Evolutionary conservation across 37 sponge, comb jelly and placozoan genomes (phyloP), one percentile per base, ranked within the genome.

Genomic region (Beroe ovata): DNA sequence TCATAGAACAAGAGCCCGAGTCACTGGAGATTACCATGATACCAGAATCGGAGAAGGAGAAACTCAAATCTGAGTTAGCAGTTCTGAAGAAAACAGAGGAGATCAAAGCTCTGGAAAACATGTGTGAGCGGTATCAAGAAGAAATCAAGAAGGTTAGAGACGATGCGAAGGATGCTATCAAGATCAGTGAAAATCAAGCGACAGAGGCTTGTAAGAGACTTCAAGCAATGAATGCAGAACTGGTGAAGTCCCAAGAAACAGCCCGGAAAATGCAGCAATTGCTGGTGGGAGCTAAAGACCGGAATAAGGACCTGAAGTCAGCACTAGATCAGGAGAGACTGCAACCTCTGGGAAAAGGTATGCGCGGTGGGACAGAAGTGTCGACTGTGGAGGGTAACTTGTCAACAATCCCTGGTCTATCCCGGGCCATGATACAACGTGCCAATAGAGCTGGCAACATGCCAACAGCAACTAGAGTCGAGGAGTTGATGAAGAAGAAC

Each of bases 131-230:
- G 26, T 77, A 77, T 25, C 84, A 77, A 54, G 84, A 77, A 35
- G 84, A 77, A 25, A 77, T 77, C 8, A 77, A 77, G 84, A 77
- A 77, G 54, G 84, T 77, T 21, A 77, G 84, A 26, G 84, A 77
- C 38, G 84, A 77, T 77, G 42, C 54, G 4, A 77, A 29, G 33
- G 84, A 77, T 28, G 84, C 84, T 8, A 77, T 77, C 22, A 77
- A 77, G 54, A 40, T 77, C 47, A 77, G 84, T 41, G 84, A 77
- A 19, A 77, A 77, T 42, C 84, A 77, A 25, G 84, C 84, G n/a
- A 77, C 33, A 1, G 84, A 77, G 28, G 84, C 84, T 16, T 77
- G 84, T 26, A 77, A 77, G 54, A 77, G 84, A 40, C 21, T 77
- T 23, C 26, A 77, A 41, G 36, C 26, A 23, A 77, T 77, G 84